These are phyloP conservation scores for Artibeus lituratus DNA, from an alignment of 2,797 vertebrate species.

Conservation along the genomic window DNA sequence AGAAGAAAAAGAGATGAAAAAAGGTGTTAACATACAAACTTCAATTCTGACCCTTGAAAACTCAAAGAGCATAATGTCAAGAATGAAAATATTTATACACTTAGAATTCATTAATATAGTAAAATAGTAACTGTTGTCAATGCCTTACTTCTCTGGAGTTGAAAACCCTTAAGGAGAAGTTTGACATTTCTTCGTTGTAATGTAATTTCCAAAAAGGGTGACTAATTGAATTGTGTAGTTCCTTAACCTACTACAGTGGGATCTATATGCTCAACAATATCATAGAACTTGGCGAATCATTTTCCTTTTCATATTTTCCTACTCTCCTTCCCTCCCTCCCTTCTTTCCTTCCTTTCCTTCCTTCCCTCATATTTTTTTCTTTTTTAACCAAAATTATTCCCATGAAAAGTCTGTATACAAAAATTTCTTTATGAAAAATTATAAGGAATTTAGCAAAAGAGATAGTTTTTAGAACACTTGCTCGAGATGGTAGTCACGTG, in stretches of 20 bases:
- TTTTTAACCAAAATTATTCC: background rate
- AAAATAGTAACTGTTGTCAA: background rate
- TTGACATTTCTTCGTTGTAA: background rate
- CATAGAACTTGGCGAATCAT: background rate
- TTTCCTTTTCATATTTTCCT: background rate
- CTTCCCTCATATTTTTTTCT: background rate
- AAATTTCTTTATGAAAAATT: background rate
- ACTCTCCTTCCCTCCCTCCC: background rate
- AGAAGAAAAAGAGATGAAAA: background rate
- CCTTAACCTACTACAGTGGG: background rate
- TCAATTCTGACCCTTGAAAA: background rate
- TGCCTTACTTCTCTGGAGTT: background rate
- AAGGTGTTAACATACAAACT: background rate
- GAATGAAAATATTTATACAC: background rate
- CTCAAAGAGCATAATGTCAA: background rate
- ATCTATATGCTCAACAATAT: background rate
- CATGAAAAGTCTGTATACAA: background rate
- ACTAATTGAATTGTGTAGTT: background rate
- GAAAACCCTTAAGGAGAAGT: background rate
- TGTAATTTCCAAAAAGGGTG: background rate
- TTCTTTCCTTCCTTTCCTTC: fast-evolving
- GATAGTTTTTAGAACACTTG: background rate
- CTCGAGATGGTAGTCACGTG: constrained; percentile 14
- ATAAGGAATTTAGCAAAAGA: background rate
- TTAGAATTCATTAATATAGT: background rate